Evolutionary conservation across 2,888 invertebrate genomes (phyloP).

Genomic region (Archaeoteleia sp.): DNA sequence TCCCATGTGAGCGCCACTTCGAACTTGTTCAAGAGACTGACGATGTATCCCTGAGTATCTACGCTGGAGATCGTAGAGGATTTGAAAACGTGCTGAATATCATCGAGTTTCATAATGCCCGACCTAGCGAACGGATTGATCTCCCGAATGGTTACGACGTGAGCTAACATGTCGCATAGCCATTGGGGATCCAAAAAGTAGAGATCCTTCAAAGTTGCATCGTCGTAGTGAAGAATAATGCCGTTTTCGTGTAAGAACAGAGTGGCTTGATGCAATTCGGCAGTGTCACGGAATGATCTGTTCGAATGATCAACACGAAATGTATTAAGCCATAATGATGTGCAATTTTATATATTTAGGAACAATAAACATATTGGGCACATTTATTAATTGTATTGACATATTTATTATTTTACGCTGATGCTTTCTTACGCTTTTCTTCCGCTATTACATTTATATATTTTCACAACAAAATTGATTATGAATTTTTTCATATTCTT

Average conservation of each 20-base stretch:
- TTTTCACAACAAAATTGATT: too few relatives aligned
- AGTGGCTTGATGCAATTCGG: slow-evolving; percentile 96
- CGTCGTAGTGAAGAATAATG: slow-evolving; percentile 95
- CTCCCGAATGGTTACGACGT: slow-evolving; percentile 97
- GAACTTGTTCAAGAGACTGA: slow-evolving; percentile 95
- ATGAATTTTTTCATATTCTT: too few relatives aligned
- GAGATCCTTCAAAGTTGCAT: slow-evolving; percentile 93
- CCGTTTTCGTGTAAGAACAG: slow-evolving; percentile 98
- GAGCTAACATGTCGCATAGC: slow-evolving; percentile 98
- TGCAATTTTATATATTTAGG: too few relatives aligned
- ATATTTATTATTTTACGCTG: too few relatives aligned
- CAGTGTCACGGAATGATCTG: slow-evolving; percentile 88
- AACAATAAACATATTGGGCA: too few relatives aligned
- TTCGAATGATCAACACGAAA: slow-evolving; percentile 8
- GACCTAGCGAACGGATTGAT: slow-evolving; percentile 95
- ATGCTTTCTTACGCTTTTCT: too few relatives aligned
- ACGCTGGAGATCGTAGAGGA: slow-evolving; percentile 86
- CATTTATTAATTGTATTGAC: too few relatives aligned
- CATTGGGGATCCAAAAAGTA: slow-evolving; percentile 99
- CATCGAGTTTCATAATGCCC: slow-evolving; percentile 95
- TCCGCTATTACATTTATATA: too few relatives aligned
- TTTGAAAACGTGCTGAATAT: slow-evolving; percentile 93
- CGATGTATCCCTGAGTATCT: slow-evolving; percentile 86
- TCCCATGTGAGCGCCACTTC: slow-evolving; percentile 98
- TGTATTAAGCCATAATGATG: too few relatives aligned